A percentile compares a stretch with the other conserved stretches of the same genome.
Conservation (phyloP, 2,888 invertebrate species). For the Megaustenia siamemsis region DNA sequence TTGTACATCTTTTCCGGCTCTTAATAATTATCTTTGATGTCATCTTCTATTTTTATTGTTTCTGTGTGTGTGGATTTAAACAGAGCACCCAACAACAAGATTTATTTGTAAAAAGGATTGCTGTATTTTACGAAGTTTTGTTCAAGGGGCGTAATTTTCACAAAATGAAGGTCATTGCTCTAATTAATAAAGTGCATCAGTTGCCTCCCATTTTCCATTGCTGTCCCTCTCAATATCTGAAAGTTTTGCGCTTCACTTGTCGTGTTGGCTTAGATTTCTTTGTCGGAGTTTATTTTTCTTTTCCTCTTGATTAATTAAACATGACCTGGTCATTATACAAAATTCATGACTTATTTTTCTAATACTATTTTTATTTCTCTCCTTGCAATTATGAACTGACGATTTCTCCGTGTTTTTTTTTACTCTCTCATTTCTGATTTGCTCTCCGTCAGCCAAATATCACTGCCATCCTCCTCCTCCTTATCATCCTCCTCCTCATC, state of each 20-base stretch:
- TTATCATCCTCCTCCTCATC: neutral
- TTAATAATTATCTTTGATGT: too few relatives aligned
- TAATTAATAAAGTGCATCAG: neutral
- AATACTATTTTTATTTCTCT: neutral
- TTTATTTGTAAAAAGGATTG: too few relatives aligned
- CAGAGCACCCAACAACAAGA: too few relatives aligned
- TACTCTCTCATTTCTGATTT: neutral
- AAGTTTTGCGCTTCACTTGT: neutral
- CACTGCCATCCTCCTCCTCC: neutral
- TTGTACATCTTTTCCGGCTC: too few relatives aligned
- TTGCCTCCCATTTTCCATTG: slow-evolving; percentile 2
- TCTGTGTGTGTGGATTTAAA: too few relatives aligned
- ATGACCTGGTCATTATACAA: neutral
- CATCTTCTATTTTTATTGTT: too few relatives aligned
- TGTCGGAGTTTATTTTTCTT: neutral
- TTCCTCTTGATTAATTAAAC: slow-evolving; percentile 1
- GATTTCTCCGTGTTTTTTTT: neutral
- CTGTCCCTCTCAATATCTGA: neutral
- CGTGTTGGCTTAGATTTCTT: neutral
- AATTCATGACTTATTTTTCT: neutral
- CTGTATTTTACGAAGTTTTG: too few relatives aligned
- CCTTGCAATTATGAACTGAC: neutral
- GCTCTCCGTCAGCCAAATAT: neutral
- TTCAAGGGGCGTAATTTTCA: too few relatives aligned
- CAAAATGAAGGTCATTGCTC: neutral